These are phyloP conservation scores for Ceratotherium simum DNA, from an alignment of 2,113 vertebrate species.

Conservation along the genomic window DNA sequence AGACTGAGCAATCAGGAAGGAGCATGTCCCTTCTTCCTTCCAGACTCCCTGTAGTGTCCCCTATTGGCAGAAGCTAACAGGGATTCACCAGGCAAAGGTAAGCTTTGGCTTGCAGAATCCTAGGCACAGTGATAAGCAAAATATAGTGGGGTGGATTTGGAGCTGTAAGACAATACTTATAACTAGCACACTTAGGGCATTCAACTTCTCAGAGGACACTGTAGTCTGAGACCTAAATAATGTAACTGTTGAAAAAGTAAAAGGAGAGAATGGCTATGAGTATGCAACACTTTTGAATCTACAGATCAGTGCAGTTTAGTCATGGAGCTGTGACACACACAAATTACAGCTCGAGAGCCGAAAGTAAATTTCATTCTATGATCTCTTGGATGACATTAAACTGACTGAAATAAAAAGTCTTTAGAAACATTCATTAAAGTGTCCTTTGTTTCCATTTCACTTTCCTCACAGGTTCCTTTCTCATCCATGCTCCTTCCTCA, in stretches of 20 bases:
- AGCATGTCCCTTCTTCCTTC: too few relatives aligned
- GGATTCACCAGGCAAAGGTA: background rate
- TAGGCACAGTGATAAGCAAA: background rate
- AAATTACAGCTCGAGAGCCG: background rate
- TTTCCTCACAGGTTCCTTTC: constrained; percentile 44
- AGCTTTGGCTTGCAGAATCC: background rate
- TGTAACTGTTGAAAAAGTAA: background rate
- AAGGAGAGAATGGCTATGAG: background rate
- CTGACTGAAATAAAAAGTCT: constrained; percentile 37
- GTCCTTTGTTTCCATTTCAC: background rate
- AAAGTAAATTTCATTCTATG: constrained; percentile 37
- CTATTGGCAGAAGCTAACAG: background rate
- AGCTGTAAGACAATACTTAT: background rate
- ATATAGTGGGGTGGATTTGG: background rate
- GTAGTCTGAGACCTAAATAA: background rate
- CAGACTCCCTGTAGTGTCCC: rapidly evolving
- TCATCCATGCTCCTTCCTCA: background rate
- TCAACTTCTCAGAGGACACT: background rate
- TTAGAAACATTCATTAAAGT: constrained; percentile 33
- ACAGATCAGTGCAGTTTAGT: background rate
- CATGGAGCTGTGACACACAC: background rate
- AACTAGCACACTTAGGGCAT: background rate
- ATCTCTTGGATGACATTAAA: constrained; percentile 30
- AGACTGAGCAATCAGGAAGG: background rate
- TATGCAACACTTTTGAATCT: background rate